Conservation (phyloP, 2,888 invertebrate genomes). For the Leuctra nigra region DNA sequence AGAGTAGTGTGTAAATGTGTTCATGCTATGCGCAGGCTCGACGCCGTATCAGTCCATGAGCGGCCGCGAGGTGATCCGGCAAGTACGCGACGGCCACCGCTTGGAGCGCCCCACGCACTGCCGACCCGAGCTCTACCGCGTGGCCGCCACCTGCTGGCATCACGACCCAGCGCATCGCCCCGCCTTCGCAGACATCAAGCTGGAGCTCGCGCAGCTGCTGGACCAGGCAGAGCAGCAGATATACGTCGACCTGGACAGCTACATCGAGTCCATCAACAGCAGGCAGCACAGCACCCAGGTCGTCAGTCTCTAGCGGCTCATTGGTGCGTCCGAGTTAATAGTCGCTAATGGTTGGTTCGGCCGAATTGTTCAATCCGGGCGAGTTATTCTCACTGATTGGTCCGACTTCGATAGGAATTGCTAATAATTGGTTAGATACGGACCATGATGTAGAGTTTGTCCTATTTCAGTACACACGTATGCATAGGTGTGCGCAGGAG, state of each 20-base stretch:
- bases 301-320: neutral
- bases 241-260: slow-evolving; percentile 62
- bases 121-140: slow-evolving; percentile 58
- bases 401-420: too few relatives aligned
- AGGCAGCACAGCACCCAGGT: neutral
- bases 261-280: slow-evolving; percentile 39
- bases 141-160: slow-evolving; percentile 57
- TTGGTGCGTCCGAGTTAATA: too few relatives aligned
- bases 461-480: too few relatives aligned
- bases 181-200: slow-evolving; percentile 54
- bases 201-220: slow-evolving; percentile 50
- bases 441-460: too few relatives aligned
- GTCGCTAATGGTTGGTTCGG: too few relatives aligned
- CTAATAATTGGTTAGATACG: too few relatives aligned
- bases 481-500: too few relatives aligned
- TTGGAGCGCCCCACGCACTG: slow-evolving; percentile 74
- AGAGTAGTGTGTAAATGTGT: neutral
- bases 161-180: slow-evolving; percentile 67
- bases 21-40: slow-evolving; percentile 50
- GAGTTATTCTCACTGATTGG: too few relatives aligned
- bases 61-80: slow-evolving; percentile 73
- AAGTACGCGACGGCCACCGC: slow-evolving; percentile 69
- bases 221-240: slow-evolving; percentile 55
- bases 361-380: too few relatives aligned
- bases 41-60: slow-evolving; percentile 82